Percentiles rank a stretch among this genome's conserved stretches.
These are phyloP conservation scores for Engystomops pustulosus DNA, from an alignment of 2,113 vertebrate genomes.

Conservation along the genomic window DNA sequence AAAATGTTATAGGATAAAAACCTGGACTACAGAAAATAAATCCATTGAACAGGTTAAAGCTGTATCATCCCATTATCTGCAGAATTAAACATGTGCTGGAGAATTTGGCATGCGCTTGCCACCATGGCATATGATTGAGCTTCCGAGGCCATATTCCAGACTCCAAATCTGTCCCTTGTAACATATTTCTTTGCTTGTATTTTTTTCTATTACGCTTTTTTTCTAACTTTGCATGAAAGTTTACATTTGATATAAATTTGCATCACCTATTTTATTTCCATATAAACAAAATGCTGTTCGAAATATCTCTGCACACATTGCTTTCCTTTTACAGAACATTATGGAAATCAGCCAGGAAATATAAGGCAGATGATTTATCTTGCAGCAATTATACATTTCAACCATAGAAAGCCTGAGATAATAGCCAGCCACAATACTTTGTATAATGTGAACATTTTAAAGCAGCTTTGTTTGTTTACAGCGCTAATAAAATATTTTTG, in stretches of 20 bases:
- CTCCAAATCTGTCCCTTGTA: not conserved
- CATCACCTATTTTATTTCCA: not conserved
- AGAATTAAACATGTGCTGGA: not conserved
- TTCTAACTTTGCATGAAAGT: not conserved
- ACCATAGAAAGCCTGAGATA: not conserved
- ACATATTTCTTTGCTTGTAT: not conserved
- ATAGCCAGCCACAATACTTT: not conserved
- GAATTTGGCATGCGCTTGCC: not conserved
- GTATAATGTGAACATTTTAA: conserved; percentile 5
- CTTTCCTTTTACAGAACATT: not conserved
- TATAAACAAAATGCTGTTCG: not conserved
- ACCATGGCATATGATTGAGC: not conserved
- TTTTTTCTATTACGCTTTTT: not conserved
- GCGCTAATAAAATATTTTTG: conserved; percentile 23
- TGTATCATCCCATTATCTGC: not conserved
- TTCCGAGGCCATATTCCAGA: not conserved
- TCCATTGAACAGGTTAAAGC: not conserved
- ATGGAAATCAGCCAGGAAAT: conserved; percentile 2
- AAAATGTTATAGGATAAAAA: too few relatives aligned
- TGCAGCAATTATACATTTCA: conserved; percentile 25
- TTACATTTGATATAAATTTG: not conserved
- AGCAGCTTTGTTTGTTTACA: conserved; percentile 34
- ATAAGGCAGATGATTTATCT: conserved; percentile 7
- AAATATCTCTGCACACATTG: not conserved
- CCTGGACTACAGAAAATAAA: not conserved